Evolutionary conservation across 2,113 vertebrate species (phyloP).

Genomic region (Peucedramus taeniatus): DNA sequence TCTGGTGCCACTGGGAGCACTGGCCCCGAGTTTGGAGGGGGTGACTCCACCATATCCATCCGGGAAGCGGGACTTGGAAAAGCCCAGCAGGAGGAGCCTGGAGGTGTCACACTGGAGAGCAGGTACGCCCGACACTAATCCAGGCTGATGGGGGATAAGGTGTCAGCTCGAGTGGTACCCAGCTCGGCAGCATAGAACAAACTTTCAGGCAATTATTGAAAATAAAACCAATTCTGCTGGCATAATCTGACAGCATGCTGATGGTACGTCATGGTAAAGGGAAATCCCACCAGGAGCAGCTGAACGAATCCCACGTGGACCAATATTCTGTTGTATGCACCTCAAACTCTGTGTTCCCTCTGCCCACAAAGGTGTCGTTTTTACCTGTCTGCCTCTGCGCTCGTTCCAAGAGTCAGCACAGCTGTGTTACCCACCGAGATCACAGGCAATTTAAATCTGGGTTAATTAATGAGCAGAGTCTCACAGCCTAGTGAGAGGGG

Average conservation of each 20-base stretch:
- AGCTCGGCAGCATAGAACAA: neutral
- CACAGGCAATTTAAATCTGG: neutral
- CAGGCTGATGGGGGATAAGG: neutral
- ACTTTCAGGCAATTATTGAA: conserved; percentile 30
- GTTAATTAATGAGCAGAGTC: neutral
- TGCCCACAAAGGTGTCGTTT: neutral
- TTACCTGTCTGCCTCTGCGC: neutral
- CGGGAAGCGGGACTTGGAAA: neutral
- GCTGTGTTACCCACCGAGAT: rapidly evolving
- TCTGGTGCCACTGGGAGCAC: conserved; percentile 67
- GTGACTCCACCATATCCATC: conserved; percentile 46
- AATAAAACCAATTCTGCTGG: neutral
- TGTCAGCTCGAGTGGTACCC: neutral
- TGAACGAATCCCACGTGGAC: neutral
- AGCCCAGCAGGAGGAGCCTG: neutral
- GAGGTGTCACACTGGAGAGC: neutral
- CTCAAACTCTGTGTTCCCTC: neutral
- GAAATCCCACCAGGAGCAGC: neutral
- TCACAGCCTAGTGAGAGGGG: rapidly evolving
- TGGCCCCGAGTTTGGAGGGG: conserved; percentile 57
- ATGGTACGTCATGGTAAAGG: neutral
- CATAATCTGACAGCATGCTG: conserved; percentile 15
- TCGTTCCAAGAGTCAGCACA: neutral
- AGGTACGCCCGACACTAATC: conserved; percentile 6
- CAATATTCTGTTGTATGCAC: neutral